Evolutionary conservation across 2,888 invertebrate species (phyloP).

Genomic region (Drosophila hamatofila): DNA sequence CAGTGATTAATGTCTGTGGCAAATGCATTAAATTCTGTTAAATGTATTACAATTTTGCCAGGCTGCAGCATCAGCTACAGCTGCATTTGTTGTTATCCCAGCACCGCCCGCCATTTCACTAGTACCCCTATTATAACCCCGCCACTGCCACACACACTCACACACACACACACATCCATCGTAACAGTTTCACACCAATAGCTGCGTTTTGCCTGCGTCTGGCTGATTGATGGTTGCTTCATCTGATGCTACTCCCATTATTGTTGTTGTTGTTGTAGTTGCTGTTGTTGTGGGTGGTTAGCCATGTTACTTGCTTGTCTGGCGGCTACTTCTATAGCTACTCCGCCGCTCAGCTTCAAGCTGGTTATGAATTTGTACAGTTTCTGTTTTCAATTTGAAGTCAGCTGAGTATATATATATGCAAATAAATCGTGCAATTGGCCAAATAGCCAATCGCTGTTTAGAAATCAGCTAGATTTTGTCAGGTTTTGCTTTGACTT

Average conservation of each 20-base stretch:
- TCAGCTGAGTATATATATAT: constrained; percentile 5
- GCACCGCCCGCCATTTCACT: neutral
- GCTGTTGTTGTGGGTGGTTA: constrained; percentile 31
- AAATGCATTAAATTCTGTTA: constrained; percentile 85
- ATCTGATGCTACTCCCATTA: constrained; percentile 51
- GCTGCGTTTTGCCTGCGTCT: constrained; percentile 62
- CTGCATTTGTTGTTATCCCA: constrained; percentile 26
- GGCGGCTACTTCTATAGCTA: constrained; percentile 24
- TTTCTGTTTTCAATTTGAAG: constrained; percentile 55
- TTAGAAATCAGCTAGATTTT: constrained; percentile 17
- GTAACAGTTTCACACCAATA: constrained; percentile 72
- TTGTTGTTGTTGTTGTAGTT: constrained; percentile 29
- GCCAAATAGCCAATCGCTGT: constrained; percentile 19
- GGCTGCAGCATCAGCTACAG: constrained; percentile 52
- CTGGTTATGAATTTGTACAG: constrained; percentile 73
- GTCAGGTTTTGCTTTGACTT: neutral
- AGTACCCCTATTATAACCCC: neutral
- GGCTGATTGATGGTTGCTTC: constrained; percentile 74
- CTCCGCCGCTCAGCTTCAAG: constrained; percentile 22
- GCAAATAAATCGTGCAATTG: constrained; percentile 32
- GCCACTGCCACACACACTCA: neutral
- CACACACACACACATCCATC: constrained; percentile 17
- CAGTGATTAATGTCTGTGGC: constrained; percentile 85
- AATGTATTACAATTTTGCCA: constrained; percentile 85
- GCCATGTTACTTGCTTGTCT: constrained; percentile 44